Evolutionary conservation across 2,888 invertebrate species (phyloP).

Genomic region (Orthosia cruda): DNA sequence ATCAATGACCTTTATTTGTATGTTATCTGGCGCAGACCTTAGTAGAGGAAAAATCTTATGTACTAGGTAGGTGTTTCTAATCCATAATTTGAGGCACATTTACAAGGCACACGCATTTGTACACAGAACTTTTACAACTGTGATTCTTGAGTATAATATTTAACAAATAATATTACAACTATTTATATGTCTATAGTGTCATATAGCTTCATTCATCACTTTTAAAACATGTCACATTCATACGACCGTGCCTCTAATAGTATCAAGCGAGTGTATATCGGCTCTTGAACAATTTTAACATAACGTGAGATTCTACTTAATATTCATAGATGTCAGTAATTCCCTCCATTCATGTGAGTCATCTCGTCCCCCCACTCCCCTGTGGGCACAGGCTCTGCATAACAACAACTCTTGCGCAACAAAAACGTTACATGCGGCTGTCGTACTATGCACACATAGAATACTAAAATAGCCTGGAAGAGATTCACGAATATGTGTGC

Average conservation of each 20-base stretch:
- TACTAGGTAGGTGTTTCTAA: conserved; percentile 38
- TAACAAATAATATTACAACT: conserved; percentile 38
- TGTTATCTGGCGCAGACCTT: background rate
- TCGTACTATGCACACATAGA: conserved; percentile 95
- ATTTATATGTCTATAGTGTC: conserved; percentile 39
- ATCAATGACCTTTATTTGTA: no score
- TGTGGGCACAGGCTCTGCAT: conserved; percentile 94
- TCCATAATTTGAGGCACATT: conserved; percentile 60
- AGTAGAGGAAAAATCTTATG: conserved; percentile 30
- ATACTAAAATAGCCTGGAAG: conserved; percentile 94
- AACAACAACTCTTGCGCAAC: conserved; percentile 95
- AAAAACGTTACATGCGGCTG: conserved; percentile 96
- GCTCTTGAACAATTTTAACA: conserved; percentile 37
- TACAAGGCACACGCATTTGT: conserved; percentile 66
- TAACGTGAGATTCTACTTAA: conserved; percentile 45
- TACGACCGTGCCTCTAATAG: conserved; percentile 49
- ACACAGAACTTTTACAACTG: conserved; percentile 46
- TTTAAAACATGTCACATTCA: conserved; percentile 39
- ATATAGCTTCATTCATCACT: conserved; percentile 51
- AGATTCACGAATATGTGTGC: conserved; percentile 95
- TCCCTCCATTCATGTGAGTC: conserved; percentile 96
- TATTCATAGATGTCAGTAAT: conserved; percentile 76
- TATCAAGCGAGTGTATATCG: conserved; percentile 46
- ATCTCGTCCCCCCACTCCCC: conserved; percentile 98
- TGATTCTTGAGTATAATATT: conserved; percentile 48